Conservation (phyloP, 2,888 invertebrate genomes). For the Tetragonisca angustula region DNA sequence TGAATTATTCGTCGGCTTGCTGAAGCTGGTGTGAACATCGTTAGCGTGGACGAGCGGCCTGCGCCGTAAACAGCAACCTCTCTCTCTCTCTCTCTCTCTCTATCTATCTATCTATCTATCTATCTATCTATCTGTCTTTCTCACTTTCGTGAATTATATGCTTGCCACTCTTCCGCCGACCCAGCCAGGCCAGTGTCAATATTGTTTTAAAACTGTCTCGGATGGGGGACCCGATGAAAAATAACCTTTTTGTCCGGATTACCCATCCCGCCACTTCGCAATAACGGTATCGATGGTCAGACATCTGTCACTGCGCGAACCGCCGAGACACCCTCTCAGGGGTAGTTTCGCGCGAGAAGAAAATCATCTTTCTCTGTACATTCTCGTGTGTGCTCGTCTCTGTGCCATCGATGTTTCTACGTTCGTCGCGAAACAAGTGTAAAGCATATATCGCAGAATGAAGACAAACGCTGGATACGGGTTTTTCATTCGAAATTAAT, state of each 20-base stretch:
- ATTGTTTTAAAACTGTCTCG: constrained; percentile 50
- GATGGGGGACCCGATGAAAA: constrained; percentile 13
- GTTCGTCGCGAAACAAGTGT: background rate
- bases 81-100: background rate
- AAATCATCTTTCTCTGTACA: background rate
- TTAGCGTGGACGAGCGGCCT: constrained; percentile 71
- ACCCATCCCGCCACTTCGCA: too few relatives aligned
- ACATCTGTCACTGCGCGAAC: constrained; percentile 1
- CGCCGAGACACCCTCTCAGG: background rate
- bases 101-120: too few relatives aligned
- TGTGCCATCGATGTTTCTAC: background rate
- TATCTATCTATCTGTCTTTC: too few relatives aligned
- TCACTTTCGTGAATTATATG: constrained; percentile 72
- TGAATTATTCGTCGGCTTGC: constrained; percentile 80
- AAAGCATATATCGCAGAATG: too few relatives aligned
- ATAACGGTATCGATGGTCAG: background rate
- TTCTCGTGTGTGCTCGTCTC: background rate
- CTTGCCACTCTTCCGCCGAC: constrained; percentile 53
- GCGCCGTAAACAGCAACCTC: constrained; percentile 71
- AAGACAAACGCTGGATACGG: too few relatives aligned
- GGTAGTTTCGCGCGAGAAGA: background rate
- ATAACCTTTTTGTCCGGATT: constrained; percentile 5
- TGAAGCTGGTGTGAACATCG: constrained; percentile 77
- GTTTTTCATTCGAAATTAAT: background rate
- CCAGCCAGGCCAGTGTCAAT: constrained; percentile 53